phyloP scores from a whole-genome alignment of 2,888 invertebrate genomes.

The Limenitis camilla region DNA sequence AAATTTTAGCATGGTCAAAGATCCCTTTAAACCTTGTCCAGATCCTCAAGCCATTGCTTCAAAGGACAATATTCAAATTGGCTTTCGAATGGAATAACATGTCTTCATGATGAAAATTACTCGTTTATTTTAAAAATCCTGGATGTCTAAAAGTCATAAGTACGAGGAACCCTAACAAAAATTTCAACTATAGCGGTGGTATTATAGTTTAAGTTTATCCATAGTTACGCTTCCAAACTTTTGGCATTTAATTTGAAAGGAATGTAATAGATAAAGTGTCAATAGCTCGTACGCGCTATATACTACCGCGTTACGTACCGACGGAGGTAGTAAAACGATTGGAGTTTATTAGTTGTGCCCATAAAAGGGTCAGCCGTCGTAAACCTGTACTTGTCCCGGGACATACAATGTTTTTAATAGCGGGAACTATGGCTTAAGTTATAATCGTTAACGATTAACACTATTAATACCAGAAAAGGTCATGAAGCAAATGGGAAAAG shows the following conservation, averaged over 20 bases:
- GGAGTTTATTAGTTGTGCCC: conserved; percentile 64
- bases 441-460: conserved; percentile 10
- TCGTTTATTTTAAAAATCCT: no score
- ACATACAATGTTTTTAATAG: conserved; percentile 30
- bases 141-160: no score
- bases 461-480: background rate
- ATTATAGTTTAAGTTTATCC: no score
- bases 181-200: no score
- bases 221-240: no score
- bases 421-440: conserved; percentile 7
- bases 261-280: background rate
- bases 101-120: no score
- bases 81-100: no score
- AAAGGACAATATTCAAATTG: no score
- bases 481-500: no score
- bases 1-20: no score
- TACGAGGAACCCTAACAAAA: conserved; percentile 2
- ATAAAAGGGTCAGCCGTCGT: conserved; percentile 60
- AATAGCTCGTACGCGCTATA: background rate
- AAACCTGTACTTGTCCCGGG: conserved; percentile 37
- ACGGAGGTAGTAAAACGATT: conserved; percentile 48
- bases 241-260: background rate
- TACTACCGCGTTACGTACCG: conserved; percentile 23
- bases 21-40: no score
- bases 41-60: no score